Evolutionary conservation across 92 coral and sea anemone species (phyloP).

Genomic region (Blastomussa wellsi): DNA sequence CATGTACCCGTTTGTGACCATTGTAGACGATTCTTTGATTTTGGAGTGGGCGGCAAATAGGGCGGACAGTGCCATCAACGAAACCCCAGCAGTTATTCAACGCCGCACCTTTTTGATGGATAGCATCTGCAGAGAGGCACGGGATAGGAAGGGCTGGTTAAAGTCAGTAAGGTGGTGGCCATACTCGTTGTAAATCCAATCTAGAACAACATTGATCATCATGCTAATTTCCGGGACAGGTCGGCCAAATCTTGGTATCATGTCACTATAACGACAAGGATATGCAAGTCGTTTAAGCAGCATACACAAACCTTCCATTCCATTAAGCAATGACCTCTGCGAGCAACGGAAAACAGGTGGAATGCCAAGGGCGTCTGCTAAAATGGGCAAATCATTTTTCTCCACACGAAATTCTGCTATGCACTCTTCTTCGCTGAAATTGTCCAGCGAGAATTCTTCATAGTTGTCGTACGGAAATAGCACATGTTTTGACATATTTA

Average conservation of each 20-base stretch:
- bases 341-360: conserved; percentile 18
- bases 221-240: conserved; percentile 1
- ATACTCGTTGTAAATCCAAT: conserved; percentile 20
- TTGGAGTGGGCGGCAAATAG: too few species aligned
- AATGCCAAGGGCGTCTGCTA: conserved; percentile 22
- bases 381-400: conserved; percentile 18
- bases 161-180: conserved; percentile 39
- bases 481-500: conserved; percentile 33
- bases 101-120: conserved; percentile 25
- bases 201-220: conserved; percentile 24
- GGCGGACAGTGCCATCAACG: too few species aligned
- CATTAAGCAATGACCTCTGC: not conserved
- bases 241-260: too few species aligned
- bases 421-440: conserved; percentile 15
- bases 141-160: conserved; percentile 41
- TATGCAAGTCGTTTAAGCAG: too few species aligned
- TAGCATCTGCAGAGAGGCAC: conserved; percentile 41
- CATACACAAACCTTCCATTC: too few species aligned
- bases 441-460: conserved; percentile 33
- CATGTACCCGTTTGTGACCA: too few species aligned
- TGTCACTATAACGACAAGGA: too few species aligned
- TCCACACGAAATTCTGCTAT: conserved; percentile 24
- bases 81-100: conserved; percentile 41
- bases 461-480: conserved; percentile 27
- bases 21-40: too few species aligned